Conservation (phyloP, 2,113 vertebrate species). For the Tretioscincus oriximinensis region DNA sequence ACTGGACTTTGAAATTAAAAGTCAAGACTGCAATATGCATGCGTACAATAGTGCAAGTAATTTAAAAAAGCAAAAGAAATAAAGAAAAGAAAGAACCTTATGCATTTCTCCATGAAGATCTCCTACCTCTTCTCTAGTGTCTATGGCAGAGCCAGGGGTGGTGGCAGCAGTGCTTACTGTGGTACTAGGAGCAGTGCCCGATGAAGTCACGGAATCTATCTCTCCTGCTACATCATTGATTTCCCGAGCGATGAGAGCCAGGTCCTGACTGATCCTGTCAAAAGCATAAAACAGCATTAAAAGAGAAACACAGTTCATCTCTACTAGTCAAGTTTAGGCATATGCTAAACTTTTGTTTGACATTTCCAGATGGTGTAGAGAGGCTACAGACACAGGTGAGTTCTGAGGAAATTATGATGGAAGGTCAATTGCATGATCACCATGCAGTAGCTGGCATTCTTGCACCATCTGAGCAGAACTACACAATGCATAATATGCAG, state of each 20-base stretch:
- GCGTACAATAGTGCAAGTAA: constrained; percentile 59
- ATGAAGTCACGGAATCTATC: constrained; percentile 98
- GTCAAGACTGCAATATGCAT: constrained; percentile 58
- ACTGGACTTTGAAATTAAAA: constrained; percentile 60
- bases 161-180: constrained; percentile 99
- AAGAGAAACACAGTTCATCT: constrained; percentile 29
- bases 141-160: constrained; percentile 98
- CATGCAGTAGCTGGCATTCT: too few species aligned
- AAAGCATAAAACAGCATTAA: constrained; percentile 59
- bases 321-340: neutral
- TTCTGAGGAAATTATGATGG: too few species aligned
- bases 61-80: constrained; percentile 80
- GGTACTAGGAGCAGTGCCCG: constrained; percentile 97
- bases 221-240: constrained; percentile 99
- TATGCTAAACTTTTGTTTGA: too few species aligned
- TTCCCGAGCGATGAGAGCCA: constrained; percentile 97
- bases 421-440: too few species aligned
- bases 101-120: constrained; percentile 90
- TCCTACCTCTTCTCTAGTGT: constrained; percentile 99
- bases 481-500: too few species aligned
- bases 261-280: constrained; percentile 97
- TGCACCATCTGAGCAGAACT: too few species aligned
- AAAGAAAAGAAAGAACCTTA: constrained; percentile 90
- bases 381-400: too few species aligned
- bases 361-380: too few species aligned